Evolutionary conservation across 2,888 invertebrate species (phyloP).

Genomic region (Drosophila putrida): DNA sequence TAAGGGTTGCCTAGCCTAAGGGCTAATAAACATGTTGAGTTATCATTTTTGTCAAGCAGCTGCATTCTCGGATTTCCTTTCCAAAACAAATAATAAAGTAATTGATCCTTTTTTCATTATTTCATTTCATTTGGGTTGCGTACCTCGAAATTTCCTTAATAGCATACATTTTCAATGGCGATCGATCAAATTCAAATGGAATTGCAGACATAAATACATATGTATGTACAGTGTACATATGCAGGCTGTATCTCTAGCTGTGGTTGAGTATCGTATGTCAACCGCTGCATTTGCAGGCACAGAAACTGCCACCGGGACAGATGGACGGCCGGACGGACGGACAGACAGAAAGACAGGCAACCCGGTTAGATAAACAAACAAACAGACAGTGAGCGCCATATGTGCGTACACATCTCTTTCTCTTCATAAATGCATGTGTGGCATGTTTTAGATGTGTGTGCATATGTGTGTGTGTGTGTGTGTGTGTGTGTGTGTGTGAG

Average conservation of each 20-base stretch:
- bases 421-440: constrained; percentile 25
- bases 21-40: constrained; percentile 5
- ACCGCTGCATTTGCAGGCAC: constrained; percentile 66
- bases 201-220: constrained; percentile 23
- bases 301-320: constrained; percentile 19
- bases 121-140: neutral
- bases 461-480: constrained; percentile 41
- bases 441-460: constrained; percentile 26
- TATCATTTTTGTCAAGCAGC: constrained; percentile 30
- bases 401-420: constrained; percentile 55
- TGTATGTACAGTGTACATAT: neutral
- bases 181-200: constrained; percentile 68
- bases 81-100: constrained; percentile 38
- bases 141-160: constrained; percentile 43
- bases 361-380: constrained; percentile 50
- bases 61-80: constrained; percentile 41
- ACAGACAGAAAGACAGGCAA: constrained; percentile 46
- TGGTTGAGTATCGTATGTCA: constrained; percentile 71
- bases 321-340: constrained; percentile 36
- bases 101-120: constrained; percentile 66
- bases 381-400: constrained; percentile 66
- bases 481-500: constrained; percentile 25
- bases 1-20: constrained; percentile 6
- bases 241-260: constrained; percentile 35
- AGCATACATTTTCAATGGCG: constrained; percentile 59